phyloP scores from a whole-genome alignment of 2,113 vertebrate genomes.

The Craseonycteris thonglongyai region DNA sequence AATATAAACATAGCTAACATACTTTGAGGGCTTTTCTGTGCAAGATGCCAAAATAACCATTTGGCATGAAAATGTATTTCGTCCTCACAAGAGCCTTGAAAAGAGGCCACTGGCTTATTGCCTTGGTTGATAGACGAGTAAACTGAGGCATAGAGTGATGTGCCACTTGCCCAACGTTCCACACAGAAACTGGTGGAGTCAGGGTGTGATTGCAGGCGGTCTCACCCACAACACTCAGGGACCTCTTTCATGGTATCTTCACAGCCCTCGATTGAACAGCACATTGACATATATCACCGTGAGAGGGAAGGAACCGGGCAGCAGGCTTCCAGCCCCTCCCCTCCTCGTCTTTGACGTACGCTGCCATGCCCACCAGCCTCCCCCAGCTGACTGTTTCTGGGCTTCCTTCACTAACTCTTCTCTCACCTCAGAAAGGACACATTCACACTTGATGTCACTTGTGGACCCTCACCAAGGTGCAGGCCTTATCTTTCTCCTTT shows the following conservation, averaged over 20 bases:
- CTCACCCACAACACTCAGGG: fast-evolving
- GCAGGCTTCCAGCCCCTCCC: fast-evolving
- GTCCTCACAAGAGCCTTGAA: background rate
- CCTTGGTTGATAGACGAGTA: background rate
- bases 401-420: background rate
- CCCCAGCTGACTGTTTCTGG: background rate
- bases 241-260: background rate
- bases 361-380: background rate
- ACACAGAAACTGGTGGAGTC: background rate
- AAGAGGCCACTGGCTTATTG: background rate
- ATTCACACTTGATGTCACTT: background rate
- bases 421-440: background rate
- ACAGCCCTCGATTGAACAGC: background rate
- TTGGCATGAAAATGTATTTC: background rate
- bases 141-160: background rate
- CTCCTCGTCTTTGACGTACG: background rate
- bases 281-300: fast-evolving
- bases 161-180: background rate
- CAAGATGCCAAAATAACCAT: background rate
- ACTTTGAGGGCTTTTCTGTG: background rate
- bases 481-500: background rate
- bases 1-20: no score
- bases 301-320: background rate
- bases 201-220: background rate
- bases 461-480: background rate